Conservation (phyloP, 1,140 invertebrate species). For the Anadara kagoshimensis region DNA sequence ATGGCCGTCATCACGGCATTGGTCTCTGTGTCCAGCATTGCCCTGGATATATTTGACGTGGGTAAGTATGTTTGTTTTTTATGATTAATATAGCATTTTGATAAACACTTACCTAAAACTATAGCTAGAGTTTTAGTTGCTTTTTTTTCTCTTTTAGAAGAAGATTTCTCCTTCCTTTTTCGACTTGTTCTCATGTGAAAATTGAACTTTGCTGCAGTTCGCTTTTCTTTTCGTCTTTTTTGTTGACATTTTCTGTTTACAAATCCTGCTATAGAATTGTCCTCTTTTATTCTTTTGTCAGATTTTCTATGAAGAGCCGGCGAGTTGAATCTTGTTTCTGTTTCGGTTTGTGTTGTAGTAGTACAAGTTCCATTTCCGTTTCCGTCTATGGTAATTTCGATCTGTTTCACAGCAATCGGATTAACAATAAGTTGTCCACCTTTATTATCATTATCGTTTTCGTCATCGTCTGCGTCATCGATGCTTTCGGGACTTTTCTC, state of each 20-base stretch:
- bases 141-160: conserved; percentile 96
- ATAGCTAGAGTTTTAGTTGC: conserved; percentile 99
- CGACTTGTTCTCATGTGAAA: conserved; percentile 69
- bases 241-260: conserved; percentile 11
- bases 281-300: conserved; percentile 2
- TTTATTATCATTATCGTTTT: conserved; percentile 84
- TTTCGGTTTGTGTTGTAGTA: conserved; percentile 30
- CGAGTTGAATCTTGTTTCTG: conserved; percentile 32
- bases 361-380: conserved; percentile 46
- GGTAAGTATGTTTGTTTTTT: too few relatives aligned
- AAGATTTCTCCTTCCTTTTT: conserved; percentile 82
- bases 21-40: too few relatives aligned
- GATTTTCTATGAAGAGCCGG: background rate
- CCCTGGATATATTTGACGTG: too few relatives aligned
- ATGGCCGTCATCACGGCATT: too few relatives aligned
- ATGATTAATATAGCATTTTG: too few relatives aligned
- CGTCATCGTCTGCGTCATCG: conserved; percentile 72
- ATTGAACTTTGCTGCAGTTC: conserved; percentile 83
- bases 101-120: conserved; percentile 90
- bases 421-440: conserved; percentile 78
- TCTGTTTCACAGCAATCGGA: conserved; percentile 51
- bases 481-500: conserved; percentile 70
- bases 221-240: conserved; percentile 51
- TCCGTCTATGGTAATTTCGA: conserved; percentile 30
- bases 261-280: background rate